Evolutionary conservation across 1,140 invertebrate species (phyloP).

Genomic region (Phenacoccus solenopsis): DNA sequence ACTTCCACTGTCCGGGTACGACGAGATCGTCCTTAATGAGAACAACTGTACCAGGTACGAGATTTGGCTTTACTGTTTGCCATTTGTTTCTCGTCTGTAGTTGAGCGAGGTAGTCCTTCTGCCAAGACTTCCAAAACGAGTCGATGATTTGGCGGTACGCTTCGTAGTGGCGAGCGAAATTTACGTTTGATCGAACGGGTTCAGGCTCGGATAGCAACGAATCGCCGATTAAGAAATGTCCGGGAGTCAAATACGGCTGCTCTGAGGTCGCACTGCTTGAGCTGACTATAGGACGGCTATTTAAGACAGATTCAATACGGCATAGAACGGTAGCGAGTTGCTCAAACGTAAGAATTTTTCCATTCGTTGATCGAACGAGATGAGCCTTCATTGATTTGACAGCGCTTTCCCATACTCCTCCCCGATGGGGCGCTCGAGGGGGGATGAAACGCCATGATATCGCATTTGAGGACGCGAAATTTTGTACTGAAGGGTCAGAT

Average conservation of each 20-base stretch:
- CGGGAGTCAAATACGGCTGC: conserved; percentile 24
- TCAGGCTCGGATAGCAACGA: background rate
- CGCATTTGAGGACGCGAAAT: background rate
- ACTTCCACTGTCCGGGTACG: conserved; percentile 24
- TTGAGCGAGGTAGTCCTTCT: conserved; percentile 29
- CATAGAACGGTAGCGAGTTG: conserved; percentile 28
- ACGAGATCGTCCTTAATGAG: conserved; percentile 22
- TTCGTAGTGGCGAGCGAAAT: background rate
- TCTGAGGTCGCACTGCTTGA: conserved; percentile 9
- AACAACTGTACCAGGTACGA: conserved; percentile 24
- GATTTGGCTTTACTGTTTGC: conserved; percentile 19
- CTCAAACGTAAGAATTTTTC: conserved; percentile 27
- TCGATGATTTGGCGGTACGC: background rate
- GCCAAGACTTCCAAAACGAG: conserved; percentile 31
- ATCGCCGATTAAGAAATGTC: conserved; percentile 25
- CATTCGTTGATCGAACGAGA: conserved; percentile 27
- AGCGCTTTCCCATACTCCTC: conserved; percentile 33
- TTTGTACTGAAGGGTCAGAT: background rate
- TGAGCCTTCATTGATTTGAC: conserved; percentile 31
- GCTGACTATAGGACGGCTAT: conserved; percentile 27
- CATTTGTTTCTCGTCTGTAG: conserved; percentile 30
- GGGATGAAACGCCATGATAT: conserved; percentile 25
- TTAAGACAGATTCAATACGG: conserved; percentile 28
- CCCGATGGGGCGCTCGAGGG: conserved; percentile 30
- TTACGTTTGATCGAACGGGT: background rate